Percentiles rank a stretch among this genome's conserved stretches.
phyloP scores from a whole-genome alignment of 2,888 invertebrate species.

The Agrochola litura region DNA sequence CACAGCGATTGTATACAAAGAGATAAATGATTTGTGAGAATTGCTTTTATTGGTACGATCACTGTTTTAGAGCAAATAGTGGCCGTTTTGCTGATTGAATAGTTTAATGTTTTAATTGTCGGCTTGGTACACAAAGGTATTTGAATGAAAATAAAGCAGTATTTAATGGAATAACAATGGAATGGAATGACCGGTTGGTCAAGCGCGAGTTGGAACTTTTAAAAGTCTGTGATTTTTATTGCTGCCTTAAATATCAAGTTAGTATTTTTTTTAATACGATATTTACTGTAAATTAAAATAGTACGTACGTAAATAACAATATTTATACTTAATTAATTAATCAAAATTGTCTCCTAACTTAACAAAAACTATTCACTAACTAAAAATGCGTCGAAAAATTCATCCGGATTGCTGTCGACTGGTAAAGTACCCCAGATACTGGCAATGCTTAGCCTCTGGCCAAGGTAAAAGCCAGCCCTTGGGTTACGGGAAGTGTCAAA shows the following conservation, averaged over 20 bases:
- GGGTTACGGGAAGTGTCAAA: no score
- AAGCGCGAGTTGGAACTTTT: not conserved
- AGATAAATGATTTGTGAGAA: conserved; percentile 51
- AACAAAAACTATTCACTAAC: no score
- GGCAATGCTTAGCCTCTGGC: no score
- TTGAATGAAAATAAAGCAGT: not conserved
- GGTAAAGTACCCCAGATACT: no score
- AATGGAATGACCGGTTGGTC: not conserved
- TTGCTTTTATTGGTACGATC: conserved; percentile 26
- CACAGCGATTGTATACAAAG: conserved; percentile 33
- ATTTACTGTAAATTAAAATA: no score
- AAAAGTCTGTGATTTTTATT: not conserved
- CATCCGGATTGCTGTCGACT: no score
- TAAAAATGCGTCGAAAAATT: no score
- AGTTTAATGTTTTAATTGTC: conserved; percentile 21
- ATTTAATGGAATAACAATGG: not conserved
- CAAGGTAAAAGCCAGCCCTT: no score
- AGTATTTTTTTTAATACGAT: no score
- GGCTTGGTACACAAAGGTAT: not conserved
- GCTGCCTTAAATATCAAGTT: not conserved
- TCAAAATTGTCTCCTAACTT: no score
- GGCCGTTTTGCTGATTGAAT: conserved; percentile 21
- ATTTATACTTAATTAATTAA: no score
- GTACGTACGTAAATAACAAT: no score
- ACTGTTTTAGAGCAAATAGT: conserved; percentile 36